phyloP scores from a whole-genome alignment of 2,113 vertebrate species.

The Pterocles burchelli region DNA sequence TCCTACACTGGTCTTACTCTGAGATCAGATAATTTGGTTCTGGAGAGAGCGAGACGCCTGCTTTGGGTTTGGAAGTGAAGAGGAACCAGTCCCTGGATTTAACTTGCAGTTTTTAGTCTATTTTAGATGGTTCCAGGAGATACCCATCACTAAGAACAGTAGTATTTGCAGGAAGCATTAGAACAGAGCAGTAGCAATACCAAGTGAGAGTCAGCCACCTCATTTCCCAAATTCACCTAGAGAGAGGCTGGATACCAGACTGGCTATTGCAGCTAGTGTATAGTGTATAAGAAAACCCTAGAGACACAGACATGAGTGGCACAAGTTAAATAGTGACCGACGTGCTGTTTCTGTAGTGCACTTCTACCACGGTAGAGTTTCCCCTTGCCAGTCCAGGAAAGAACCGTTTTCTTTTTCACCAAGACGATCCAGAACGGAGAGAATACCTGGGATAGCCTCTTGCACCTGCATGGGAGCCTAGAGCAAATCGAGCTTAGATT shows the following conservation, averaged over 20 bases:
- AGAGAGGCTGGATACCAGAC: background rate
- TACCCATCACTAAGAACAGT: background rate
- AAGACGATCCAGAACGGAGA: constrained; percentile 9
- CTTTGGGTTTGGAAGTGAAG: background rate
- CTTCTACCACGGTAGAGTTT: constrained; percentile 27
- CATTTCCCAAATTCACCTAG: background rate
- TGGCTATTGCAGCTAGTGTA: background rate
- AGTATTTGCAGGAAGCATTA: constrained; percentile 2
- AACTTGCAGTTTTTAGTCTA: background rate
- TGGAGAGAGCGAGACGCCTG: background rate
- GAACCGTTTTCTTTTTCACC: constrained; percentile 54
- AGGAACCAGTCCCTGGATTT: background rate
- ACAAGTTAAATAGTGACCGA: background rate
- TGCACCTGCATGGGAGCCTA: constrained; percentile 58
- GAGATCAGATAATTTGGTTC: background rate
- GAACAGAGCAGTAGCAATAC: background rate
- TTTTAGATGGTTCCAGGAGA: background rate
- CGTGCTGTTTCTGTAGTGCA: background rate
- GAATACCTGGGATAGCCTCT: constrained; percentile 34
- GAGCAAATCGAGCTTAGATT: background rate
- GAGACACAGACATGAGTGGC: background rate
- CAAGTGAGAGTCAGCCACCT: background rate
- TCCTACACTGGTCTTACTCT: background rate
- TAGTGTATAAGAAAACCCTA: background rate
- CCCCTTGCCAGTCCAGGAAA: constrained; percentile 56